These are phyloP conservation scores for Lytechinus variegatus DNA, from an alignment of 35 echinoderm and acorn worm species.

Conservation along the genomic window DNA sequence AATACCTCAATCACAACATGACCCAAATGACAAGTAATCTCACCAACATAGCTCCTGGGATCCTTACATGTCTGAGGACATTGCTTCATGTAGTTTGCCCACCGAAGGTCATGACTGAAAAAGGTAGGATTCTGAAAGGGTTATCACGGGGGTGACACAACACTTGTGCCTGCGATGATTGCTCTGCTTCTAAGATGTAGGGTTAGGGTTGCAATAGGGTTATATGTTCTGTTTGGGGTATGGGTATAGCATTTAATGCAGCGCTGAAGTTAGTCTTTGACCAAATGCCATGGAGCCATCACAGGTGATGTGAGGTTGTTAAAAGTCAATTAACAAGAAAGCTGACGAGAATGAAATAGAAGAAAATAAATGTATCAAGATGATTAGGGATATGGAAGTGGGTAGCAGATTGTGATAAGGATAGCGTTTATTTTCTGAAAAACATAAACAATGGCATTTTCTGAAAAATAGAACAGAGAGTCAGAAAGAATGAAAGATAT, in stretches of 20 bases:
- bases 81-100: constrained; percentile 75
- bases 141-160: too few relatives aligned
- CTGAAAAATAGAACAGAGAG: too few relatives aligned
- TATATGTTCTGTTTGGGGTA: too few relatives aligned
- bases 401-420: neutral
- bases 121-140: constrained; percentile 38
- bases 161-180: too few relatives aligned
- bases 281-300: too few relatives aligned
- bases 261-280: too few relatives aligned
- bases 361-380: neutral
- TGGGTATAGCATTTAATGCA: too few relatives aligned
- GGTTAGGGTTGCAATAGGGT: too few relatives aligned
- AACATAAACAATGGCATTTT: too few relatives aligned
- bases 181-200: too few relatives aligned
- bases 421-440: too few relatives aligned
- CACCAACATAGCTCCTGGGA: constrained; percentile 60
- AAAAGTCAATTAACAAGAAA: too few relatives aligned
- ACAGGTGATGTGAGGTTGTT: neutral
- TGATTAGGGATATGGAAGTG: neutral
- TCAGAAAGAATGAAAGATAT: neutral
- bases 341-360: neutral
- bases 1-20: constrained; percentile 75
- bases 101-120: constrained; percentile 63
- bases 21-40: constrained; percentile 68
- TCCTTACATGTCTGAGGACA: constrained; percentile 81